Conservation (phyloP, 1,140 invertebrate species). For the Procambarus virginalis region DNA sequence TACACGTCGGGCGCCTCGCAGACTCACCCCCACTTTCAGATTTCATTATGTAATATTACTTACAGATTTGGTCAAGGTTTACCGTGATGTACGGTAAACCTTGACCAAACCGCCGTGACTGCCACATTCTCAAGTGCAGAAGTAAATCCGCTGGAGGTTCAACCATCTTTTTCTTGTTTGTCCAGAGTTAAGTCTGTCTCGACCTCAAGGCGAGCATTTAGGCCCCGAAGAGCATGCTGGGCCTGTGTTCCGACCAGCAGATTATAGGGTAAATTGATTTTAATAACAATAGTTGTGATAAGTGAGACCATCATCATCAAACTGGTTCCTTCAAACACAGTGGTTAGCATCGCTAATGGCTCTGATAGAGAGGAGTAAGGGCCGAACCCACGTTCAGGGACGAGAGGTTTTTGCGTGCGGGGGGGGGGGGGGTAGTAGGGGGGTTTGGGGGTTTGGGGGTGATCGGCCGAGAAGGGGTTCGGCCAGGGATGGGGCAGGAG, state of each 20-base stretch:
- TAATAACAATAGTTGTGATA: slow-evolving; percentile 47
- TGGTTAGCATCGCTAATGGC: slow-evolving; percentile 35
- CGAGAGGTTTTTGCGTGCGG: not conserved
- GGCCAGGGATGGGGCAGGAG: no score
- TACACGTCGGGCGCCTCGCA: no score
- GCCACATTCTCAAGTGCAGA: not conserved
- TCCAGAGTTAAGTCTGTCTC: not conserved
- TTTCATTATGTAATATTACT: no score
- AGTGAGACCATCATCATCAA: slow-evolving; percentile 33
- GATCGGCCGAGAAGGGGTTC: no score
- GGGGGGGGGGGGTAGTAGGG: not conserved
- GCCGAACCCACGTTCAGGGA: slow-evolving; percentile 1
- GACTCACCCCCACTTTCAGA: no score
- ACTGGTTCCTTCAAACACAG: slow-evolving; percentile 25
- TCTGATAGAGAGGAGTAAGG: slow-evolving; percentile 6
- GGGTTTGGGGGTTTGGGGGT: no score
- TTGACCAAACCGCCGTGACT: not conserved
- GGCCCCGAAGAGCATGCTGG: not conserved
- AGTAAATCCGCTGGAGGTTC: not conserved
- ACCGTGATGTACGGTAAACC: no score
- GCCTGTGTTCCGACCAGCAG: slow-evolving; percentile 21
- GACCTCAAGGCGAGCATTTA: not conserved
- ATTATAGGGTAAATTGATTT: slow-evolving; percentile 46
- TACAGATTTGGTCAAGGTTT: no score
- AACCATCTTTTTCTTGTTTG: not conserved